phyloP scores from a whole-genome alignment of 2,797 vertebrate species.

The Pseudomugil gertrudae region DNA sequence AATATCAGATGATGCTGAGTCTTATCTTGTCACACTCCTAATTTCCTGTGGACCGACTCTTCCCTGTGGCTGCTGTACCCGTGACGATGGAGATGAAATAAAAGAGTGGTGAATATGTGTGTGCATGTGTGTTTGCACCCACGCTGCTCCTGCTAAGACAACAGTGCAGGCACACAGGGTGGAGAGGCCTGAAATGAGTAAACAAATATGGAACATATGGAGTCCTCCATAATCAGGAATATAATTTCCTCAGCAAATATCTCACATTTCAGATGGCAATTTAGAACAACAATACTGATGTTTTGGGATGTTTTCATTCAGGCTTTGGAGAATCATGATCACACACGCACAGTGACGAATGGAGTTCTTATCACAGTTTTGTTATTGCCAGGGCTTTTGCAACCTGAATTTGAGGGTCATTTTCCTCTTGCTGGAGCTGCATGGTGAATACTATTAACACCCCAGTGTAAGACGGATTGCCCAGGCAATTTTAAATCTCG shows the following conservation, averaged over 20 bases:
- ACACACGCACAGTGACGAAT: constrained; percentile 12
- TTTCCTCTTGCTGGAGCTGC: constrained; percentile 36
- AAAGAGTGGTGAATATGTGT: constrained; percentile 6
- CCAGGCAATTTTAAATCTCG: constrained; percentile 62
- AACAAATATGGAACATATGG: constrained; percentile 72
- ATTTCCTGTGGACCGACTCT: constrained; percentile 80
- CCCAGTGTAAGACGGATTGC: constrained; percentile 44
- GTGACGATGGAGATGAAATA: constrained; percentile 65
- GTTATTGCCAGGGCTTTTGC: constrained; percentile 39
- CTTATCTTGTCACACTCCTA: constrained; percentile 83
- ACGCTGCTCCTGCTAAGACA: constrained; percentile 34
- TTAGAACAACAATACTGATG: constrained; percentile 22
- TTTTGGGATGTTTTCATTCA: constrained; percentile 28
- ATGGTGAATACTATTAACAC: constrained; percentile 37
- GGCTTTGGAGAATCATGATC: constrained; percentile 11
- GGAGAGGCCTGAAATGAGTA: constrained; percentile 66
- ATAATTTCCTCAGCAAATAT: constrained; percentile 43
- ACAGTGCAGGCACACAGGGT: constrained; percentile 46
- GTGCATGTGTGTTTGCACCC: background rate
- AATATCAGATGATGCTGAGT: constrained; percentile 73
- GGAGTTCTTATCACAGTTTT: constrained; percentile 45
- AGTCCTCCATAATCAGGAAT: constrained; percentile 57
- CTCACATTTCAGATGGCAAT: constrained; percentile 46
- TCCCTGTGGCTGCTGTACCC: constrained; percentile 73
- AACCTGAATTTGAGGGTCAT: constrained; percentile 13